Conservation (phyloP, 2,888 invertebrate species). For the Phytoseiulus persimilis region DNA sequence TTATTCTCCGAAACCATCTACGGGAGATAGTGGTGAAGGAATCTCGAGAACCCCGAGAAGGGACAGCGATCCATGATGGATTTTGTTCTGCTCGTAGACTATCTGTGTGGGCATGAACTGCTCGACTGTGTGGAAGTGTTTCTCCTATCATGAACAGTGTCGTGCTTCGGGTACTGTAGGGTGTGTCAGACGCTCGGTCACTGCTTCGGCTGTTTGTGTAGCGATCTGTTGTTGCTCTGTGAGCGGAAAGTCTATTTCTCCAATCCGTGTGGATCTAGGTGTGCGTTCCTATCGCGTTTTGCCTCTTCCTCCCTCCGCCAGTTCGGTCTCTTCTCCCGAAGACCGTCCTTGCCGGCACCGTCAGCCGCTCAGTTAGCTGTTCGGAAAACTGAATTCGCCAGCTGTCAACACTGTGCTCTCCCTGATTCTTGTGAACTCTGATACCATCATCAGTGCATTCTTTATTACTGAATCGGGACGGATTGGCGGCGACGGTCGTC, state of each 20-base stretch:
- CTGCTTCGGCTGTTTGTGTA: background rate
- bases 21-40: too few species aligned
- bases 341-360: background rate
- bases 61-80: too few species aligned
- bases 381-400: background rate
- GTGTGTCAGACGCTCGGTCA: conserved; percentile 5
- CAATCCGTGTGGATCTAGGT: background rate
- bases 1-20: too few species aligned
- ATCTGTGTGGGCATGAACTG: background rate
- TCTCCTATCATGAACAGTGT: background rate
- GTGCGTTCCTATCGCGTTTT: background rate
- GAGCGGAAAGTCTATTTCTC: background rate
- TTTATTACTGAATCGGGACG: background rate
- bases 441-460: background rate
- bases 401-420: background rate
- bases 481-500: background rate
- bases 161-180: background rate
- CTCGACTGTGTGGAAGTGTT: background rate
- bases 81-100: background rate
- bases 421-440: background rate
- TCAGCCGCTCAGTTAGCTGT: background rate
- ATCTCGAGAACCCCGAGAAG: too few species aligned
- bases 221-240: background rate
- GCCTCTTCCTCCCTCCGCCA: background rate
- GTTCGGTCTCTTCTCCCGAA: background rate